Base-by-base conservation (phyloP, 2,113 vertebrate species). In the Barnardius zonarius region DNA sequence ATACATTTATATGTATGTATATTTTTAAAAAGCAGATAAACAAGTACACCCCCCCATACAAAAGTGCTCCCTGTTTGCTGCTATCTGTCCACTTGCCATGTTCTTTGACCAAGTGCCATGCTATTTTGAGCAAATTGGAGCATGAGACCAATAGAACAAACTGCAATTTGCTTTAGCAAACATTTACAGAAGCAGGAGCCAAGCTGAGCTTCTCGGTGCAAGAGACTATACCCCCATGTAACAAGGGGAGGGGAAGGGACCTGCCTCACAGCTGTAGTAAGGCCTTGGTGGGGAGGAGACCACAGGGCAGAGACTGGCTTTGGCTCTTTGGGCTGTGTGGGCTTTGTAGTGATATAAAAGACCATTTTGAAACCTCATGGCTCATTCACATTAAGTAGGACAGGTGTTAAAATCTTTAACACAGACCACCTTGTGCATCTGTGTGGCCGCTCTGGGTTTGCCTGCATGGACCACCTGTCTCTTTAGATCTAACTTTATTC, bases 261-360 rank as follows among this genome's bases (percentile, higher is more conserved):
- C 52, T 41, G 7, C 25, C 15, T 67, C 15, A 16, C 5, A 44
- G 39, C 27, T 25, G 14, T 13, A 9, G 22, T 0, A 23, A 74
- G 44, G 11, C 41, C 27, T 0, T 0, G 1, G 27, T 0, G 1
- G 15, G 43, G n/a, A 67, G 48, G 46, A 24, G 11, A 41, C 31
- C 23, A 12, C 0, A 6, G 28, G 35, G n/a, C 46, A 81, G 46
- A 37, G 59, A 17, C 7, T 67, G 37, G 28, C 10, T 4, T 27
- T 19, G 54, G 27, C 31, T 20, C 28, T 74, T 20, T 18, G 54
- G 48, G 54, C n/a, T 44, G 28, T 6, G 30, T 28, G 61, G 43
- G 19, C 10, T 90, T 82, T 76, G 17, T 46, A 76, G 10, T 37
- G 30, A 12, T 24, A 10, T 17, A 57, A 91, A 84, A 73, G 16